Conservation (phyloP, 2,888 invertebrate species). For the Melanostoma scalare region DNA sequence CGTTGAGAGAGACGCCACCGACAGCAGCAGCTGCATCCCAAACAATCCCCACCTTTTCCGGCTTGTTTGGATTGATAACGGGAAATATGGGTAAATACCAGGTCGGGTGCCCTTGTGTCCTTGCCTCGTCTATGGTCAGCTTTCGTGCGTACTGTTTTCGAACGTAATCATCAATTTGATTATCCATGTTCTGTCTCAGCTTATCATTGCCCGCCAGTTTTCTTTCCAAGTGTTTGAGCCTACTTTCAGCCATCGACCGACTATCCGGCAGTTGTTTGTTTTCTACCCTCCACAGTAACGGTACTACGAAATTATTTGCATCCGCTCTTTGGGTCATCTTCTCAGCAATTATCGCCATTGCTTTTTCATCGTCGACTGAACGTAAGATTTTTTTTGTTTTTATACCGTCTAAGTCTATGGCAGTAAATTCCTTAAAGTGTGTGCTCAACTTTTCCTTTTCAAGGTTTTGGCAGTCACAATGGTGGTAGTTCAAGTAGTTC, state of each 20-base stretch:
- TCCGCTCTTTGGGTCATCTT: not conserved
- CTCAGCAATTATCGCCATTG: not conserved
- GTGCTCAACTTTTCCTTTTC: slow-evolving; percentile 7
- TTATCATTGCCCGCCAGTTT: not conserved
- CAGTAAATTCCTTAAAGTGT: too few relatives aligned
- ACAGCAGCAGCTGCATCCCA: slow-evolving; percentile 24
- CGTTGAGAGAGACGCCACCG: not conserved
- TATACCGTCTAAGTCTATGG: too few relatives aligned
- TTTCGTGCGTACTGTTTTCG: slow-evolving; percentile 5
- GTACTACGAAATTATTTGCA: slow-evolving; percentile 19
- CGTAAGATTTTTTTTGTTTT: too few relatives aligned
- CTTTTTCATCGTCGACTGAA: slow-evolving; percentile 13
- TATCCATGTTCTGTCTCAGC: not conserved
- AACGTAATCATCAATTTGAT: not conserved
- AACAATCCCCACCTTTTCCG: not conserved
- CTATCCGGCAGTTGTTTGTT: not conserved
- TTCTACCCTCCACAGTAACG: slow-evolving; percentile 4
- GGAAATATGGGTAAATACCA: slow-evolving; percentile 29
- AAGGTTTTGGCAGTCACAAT: not conserved
- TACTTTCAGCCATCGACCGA: not conserved
- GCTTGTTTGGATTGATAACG: not conserved
- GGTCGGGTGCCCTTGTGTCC: not conserved
- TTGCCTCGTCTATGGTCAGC: not conserved
- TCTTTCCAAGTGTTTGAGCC: not conserved
- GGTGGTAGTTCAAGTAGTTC: slow-evolving; percentile 1